These are phyloP conservation scores for Pammene aurita DNA, from an alignment of 2,888 invertebrate species.

Conservation along the genomic window DNA sequence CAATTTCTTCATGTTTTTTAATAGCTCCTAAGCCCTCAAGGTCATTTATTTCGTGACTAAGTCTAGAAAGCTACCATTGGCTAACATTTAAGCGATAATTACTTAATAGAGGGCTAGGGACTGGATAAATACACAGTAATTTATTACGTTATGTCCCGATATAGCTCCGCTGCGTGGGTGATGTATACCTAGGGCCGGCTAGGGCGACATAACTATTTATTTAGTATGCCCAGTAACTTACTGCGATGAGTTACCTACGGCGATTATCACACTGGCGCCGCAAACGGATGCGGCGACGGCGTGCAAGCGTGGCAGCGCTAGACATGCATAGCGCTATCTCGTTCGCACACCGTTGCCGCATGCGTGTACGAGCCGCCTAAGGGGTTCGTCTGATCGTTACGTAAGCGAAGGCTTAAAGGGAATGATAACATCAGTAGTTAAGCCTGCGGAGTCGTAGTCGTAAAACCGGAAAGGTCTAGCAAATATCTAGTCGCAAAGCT, in stretches of 20 bases:
- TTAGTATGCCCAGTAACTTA: slow-evolving; percentile 26
- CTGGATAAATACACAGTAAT: slow-evolving; percentile 11
- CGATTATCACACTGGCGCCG: too few species aligned
- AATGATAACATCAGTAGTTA: slow-evolving; percentile 32
- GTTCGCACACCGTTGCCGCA: too few species aligned
- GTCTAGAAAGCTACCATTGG: slow-evolving; percentile 62
- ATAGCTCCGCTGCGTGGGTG: not conserved
- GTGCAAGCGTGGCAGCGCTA: too few species aligned
- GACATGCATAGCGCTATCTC: too few species aligned
- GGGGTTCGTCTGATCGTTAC: slow-evolving; percentile 23
- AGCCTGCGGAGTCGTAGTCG: slow-evolving; percentile 24
- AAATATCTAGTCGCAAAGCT: slow-evolving; percentile 17
- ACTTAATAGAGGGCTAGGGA: slow-evolving; percentile 37
- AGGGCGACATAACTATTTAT: slow-evolving; percentile 14
- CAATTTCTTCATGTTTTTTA: slow-evolving; percentile 26
- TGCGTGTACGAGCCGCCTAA: too few species aligned
- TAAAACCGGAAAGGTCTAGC: slow-evolving; percentile 31
- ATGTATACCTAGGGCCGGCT: not conserved
- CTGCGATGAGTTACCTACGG: slow-evolving; percentile 13
- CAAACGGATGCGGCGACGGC: too few species aligned
- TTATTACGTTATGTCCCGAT: slow-evolving; percentile 8
- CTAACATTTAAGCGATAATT: slow-evolving; percentile 48
- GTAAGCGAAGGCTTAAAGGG: slow-evolving; percentile 23
- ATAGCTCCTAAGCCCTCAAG: slow-evolving; percentile 55
- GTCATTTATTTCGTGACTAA: slow-evolving; percentile 57